Evolutionary conservation across 2,797 vertebrate genomes (phyloP).

Genomic region (Poeciliopsis gracilis): DNA sequence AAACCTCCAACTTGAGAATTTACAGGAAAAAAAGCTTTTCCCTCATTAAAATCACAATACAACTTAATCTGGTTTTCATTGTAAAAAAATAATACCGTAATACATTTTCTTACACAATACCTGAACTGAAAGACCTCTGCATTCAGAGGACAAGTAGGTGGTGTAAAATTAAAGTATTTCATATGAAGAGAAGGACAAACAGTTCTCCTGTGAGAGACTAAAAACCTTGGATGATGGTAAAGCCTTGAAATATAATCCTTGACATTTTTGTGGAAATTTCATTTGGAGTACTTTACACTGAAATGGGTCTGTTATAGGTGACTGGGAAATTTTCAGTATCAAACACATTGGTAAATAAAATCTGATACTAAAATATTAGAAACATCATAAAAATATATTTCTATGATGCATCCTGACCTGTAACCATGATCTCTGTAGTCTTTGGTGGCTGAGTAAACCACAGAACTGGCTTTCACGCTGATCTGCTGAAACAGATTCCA

Average conservation of each 20-base stretch:
- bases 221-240: neutral
- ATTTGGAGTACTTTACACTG: neutral
- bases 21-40: neutral
- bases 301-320: neutral
- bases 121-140: neutral
- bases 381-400: neutral
- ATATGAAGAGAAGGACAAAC: neutral
- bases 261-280: neutral
- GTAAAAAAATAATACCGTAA: too few species aligned
- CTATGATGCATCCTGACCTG: conserved; percentile 80
- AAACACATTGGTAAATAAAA: neutral
- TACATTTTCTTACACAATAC: neutral
- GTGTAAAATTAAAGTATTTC: neutral
- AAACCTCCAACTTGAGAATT: neutral
- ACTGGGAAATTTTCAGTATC: neutral
- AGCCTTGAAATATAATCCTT: neutral
- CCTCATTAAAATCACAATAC: neutral
- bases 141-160: neutral
- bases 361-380: neutral
- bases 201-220: neutral
- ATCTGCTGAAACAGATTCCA: conserved; percentile 99
- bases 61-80: neutral
- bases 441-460: conserved; percentile 95
- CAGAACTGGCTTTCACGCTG: conserved; percentile 97
- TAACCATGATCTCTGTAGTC: conserved; percentile 96